Conservation (phyloP, 2,113 vertebrate species). For the Vireo altiloquus region DNA sequence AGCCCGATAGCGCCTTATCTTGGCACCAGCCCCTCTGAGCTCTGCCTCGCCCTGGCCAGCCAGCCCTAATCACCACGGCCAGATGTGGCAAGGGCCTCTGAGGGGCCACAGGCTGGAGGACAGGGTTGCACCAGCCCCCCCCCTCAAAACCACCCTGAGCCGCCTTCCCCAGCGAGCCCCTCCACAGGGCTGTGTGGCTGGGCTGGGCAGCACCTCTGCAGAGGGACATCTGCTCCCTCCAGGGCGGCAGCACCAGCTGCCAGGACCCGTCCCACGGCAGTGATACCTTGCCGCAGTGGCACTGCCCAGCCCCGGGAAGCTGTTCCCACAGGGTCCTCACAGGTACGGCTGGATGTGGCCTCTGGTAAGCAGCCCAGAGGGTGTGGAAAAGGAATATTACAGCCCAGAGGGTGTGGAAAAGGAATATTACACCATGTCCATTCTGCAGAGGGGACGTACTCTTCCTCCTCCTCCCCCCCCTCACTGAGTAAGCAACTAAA, state of each 20-base stretch:
- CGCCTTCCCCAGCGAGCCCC: not conserved
- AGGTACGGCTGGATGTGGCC: rapidly evolving
- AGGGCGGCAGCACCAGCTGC: not conserved
- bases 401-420: not conserved
- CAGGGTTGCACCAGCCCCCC: rapidly evolving
- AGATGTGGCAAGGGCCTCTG: not conserved
- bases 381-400: not conserved
- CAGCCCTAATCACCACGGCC: not conserved
- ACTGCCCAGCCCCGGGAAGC: not conserved
- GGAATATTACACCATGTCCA: not conserved
- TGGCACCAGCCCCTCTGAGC: not conserved
- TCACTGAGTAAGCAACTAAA: not conserved
- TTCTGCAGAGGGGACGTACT: not conserved
- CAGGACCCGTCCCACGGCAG: not conserved
- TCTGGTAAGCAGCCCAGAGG: not conserved
- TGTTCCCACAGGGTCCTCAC: not conserved
- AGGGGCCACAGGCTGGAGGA: not conserved
- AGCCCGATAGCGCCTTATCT: constrained; percentile 50
- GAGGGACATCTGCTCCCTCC: not conserved
- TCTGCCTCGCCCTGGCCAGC: not conserved
- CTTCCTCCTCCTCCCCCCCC: not conserved
- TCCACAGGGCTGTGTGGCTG: rapidly evolving
- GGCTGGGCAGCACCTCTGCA: not conserved
- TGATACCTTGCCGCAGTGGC: not conserved
- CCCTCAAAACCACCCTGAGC: not conserved